Evolutionary conservation across 2,888 invertebrate species (phyloP), one percentile per base, ranked within the genome.

Genomic region (Tanytarsus gracilentus): DNA sequence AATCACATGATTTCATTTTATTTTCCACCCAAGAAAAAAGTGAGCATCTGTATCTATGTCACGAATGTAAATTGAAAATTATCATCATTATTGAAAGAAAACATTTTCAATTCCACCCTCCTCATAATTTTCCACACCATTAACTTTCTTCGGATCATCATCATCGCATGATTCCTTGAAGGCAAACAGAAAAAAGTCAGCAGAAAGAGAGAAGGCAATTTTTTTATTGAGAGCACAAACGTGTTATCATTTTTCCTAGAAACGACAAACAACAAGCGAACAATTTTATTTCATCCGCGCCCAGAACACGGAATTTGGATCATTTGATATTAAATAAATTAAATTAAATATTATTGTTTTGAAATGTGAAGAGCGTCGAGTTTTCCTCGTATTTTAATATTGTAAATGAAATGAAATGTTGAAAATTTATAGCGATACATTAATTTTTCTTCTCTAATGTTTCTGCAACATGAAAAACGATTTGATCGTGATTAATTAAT

Each of bases 91-190:
- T 36, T 36, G n/a, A 36, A 14, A 7, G 11, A 36, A 36, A 36
- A 36, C 16, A 36, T 36, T 36, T 14, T 36, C 6, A n/a, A 36
- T 11, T 26, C 53, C 39, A 55, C 55, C 55, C 55, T 53, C 55
- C 55, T 55, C 55, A 55, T 55, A 55, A 55, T 55, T 55, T 55
- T 55, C 55, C 40, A 26, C 16, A 16, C 39, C 55, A 55, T 55
- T 55, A 55, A 55, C 18, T 55, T 55, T 23, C 44, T 23, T 44
- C 23, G 23, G 44, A 44, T 44, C 44, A 44, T 44, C 21, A 40
- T 16, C 44, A 36, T 36, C n/a, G 16, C 16, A 44, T 44, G 23
- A 44, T 18, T 44, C 33, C n/a, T 33, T 33, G 6, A 9, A 11
- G 33, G 9, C 6, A n/a, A 33, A n/a, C n/a, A n/a, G 6, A 33